These are phyloP conservation scores for Leptestheria dahalacensis DNA, from an alignment of 1,140 invertebrate genomes.

Conservation along the genomic window DNA sequence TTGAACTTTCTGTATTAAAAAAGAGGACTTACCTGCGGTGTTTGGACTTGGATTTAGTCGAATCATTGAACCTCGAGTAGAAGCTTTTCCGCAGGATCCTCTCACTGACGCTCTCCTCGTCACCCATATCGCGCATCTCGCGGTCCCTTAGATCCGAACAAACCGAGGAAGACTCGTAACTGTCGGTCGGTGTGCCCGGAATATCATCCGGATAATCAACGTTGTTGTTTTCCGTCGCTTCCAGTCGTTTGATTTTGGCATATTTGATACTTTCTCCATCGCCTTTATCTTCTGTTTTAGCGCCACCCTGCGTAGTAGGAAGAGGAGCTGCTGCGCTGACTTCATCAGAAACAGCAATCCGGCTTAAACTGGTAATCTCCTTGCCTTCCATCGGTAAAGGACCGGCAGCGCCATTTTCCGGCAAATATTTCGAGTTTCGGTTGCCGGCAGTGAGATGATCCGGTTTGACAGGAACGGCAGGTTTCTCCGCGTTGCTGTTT, in stretches of 20 bases:
- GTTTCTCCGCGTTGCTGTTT: constrained; percentile 1
- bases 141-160: constrained; percentile 39
- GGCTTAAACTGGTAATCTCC: not conserved
- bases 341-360: not conserved
- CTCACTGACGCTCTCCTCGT: constrained; percentile 61
- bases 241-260: constrained; percentile 6
- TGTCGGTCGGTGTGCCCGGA: constrained; percentile 22
- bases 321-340: too few species aligned
- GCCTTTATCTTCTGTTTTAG: not conserved
- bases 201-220: not conserved
- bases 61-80: constrained; percentile 61
- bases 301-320: not conserved
- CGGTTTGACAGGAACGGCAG: constrained; percentile 10
- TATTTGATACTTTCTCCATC: not conserved
- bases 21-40: constrained; percentile 2
- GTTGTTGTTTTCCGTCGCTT: not conserved
- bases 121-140: constrained; percentile 23
- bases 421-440: not conserved
- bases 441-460: not conserved
- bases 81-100: constrained; percentile 74
- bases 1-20: too few species aligned
- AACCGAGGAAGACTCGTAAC: constrained; percentile 49
- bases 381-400: not conserved
- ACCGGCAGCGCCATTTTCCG: not conserved
- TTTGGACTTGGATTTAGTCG: constrained; percentile 13